Percentiles rank a stretch among this genome's conserved stretches.
Conservation (phyloP, 2,113 vertebrate species). For the Cynocephalus volans region DNA sequence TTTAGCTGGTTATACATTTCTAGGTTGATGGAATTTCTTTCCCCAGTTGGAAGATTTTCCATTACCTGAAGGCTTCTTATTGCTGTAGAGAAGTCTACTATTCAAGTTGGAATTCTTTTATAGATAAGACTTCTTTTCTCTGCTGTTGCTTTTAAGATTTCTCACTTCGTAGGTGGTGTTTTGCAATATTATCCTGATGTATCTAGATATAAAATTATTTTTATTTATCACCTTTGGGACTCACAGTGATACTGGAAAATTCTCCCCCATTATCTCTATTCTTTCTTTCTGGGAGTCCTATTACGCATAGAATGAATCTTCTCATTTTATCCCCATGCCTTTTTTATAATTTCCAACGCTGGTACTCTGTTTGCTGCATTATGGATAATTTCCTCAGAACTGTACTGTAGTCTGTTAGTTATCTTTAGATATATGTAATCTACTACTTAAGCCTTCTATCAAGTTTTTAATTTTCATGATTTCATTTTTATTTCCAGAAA, state of each 20-base stretch:
- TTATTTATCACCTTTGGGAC: background rate
- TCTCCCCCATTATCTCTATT: background rate
- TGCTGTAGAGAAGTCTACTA: background rate
- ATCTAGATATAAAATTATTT: background rate
- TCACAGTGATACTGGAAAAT: background rate
- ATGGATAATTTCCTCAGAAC: background rate
- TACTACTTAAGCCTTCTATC: background rate
- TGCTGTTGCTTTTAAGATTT: background rate
- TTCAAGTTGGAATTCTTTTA: background rate
- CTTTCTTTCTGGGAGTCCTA: background rate
- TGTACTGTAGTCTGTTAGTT: background rate
- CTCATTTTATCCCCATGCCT: background rate
- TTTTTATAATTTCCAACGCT: background rate
- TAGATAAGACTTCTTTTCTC: background rate
- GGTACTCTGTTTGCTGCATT: background rate
- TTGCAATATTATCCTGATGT: background rate
- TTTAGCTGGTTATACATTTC: background rate
- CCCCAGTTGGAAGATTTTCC: background rate
- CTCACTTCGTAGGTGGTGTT: background rate
- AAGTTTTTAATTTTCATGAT: background rate
- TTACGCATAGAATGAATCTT: background rate
- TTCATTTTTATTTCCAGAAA: constrained; percentile 24
- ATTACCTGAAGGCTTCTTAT: background rate
- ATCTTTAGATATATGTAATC: background rate
- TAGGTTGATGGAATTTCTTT: background rate